These are phyloP conservation scores for Hippolais icterina DNA, from an alignment of 2,113 vertebrate genomes.

Conservation along the genomic window DNA sequence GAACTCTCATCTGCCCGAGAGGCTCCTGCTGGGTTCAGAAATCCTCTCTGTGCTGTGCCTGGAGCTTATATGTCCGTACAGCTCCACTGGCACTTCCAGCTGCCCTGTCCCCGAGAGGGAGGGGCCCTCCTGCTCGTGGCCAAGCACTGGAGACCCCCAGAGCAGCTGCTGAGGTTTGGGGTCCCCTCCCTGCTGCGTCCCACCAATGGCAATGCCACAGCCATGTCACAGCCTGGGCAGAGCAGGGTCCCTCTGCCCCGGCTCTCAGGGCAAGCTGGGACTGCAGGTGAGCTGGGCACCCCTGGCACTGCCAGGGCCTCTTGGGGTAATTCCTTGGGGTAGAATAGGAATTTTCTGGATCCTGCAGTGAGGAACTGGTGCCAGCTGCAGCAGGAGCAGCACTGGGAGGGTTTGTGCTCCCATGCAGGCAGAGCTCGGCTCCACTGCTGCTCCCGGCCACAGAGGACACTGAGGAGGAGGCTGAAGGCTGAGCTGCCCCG, in stretches of 20 bases:
- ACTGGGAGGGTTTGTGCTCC: background rate
- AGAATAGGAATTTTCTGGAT: background rate
- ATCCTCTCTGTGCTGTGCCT: background rate
- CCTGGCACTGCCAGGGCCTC: background rate
- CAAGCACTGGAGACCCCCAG: background rate
- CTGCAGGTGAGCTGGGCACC: accelerated
- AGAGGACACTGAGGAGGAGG: background rate
- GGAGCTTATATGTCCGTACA: accelerated
- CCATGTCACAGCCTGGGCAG: accelerated
- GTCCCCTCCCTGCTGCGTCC: background rate
- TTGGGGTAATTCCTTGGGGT: background rate
- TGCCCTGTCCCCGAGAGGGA: background rate
- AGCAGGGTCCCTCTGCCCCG: background rate
- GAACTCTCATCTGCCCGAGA: background rate
- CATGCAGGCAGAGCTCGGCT: accelerated
- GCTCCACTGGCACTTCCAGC: accelerated
- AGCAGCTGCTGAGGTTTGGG: accelerated
- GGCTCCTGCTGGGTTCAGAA: background rate
- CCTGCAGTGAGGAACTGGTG: background rate
- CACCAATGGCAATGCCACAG: accelerated
- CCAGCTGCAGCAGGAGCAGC: background rate
- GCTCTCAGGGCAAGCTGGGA: background rate
- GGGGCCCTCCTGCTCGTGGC: background rate
- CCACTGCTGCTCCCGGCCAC: accelerated
- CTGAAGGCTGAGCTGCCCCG: background rate